Evolutionary conservation across 2,888 invertebrate species (phyloP), one percentile per base, ranked within the genome.

Genomic region (Diarsia brunnea): DNA sequence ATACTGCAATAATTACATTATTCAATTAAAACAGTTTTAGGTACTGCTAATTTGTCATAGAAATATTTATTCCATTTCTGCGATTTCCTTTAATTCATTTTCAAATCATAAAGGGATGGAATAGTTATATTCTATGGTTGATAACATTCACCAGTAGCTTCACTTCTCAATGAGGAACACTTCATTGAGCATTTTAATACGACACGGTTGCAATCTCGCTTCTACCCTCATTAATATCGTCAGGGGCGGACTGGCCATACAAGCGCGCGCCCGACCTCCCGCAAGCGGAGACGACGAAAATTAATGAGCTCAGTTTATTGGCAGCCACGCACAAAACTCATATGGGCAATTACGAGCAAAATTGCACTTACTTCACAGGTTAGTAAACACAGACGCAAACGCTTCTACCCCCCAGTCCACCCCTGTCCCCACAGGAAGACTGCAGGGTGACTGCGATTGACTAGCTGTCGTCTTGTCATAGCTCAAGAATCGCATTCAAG

Each of bases 161-260:
- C 95, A 95, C 95, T 92, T 90, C 91, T 94, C 93, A 92, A 93
- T 93, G 94, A 91, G 91, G 93, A 88, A 93, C 90, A 92, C 92
- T 92, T 93, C 94, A 93, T 94, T 94, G 94, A 93, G 93, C 93
- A 94, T 94, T 94, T 94, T 93, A 90, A 92, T 94, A 92, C 89
- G 88, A 96, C 96, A 96, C 95, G 93, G 91, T 94, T 96, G 96
- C 96, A 96, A 96, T 93, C 90, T 95, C 95, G 96, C 96, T 96
- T 96, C 95, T 96, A 96, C 94, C 95, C 96, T 96, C 96, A 96
- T 96, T 96, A 96, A 96, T 96, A 96, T 96, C 96, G 96, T 96
- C 97, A 97, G 97, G 97, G 96, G 96, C 95, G 96, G 97, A 97
- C 96, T 96, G 97, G 97, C 96, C 97, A 95, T 97, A 96, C 97